Evolutionary conservation across 2,797 vertebrate genomes (phyloP).

Genomic region (Sardinella longiceps): DNA sequence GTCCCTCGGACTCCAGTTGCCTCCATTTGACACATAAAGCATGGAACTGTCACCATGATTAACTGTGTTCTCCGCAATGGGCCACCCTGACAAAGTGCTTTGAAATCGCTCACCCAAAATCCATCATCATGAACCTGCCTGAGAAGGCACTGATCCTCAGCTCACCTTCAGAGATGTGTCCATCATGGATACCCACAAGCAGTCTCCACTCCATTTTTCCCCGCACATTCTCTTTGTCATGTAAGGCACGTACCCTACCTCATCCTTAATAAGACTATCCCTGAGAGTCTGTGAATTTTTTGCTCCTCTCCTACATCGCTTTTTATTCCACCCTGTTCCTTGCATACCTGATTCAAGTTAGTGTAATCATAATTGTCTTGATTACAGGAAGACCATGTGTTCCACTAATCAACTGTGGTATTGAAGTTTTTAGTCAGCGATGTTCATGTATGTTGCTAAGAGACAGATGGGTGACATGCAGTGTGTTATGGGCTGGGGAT

Average conservation of each 20-base stretch:
- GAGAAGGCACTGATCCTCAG: constrained; percentile 42
- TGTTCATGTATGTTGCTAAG: not conserved
- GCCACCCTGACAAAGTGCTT: constrained; percentile 41
- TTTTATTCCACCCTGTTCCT: not conserved
- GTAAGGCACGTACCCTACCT: not conserved
- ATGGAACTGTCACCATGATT: constrained; percentile 60
- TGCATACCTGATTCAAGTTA: not conserved
- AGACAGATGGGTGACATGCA: not conserved
- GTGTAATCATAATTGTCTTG: not conserved
- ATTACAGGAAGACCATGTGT: not conserved
- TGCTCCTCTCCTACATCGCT: not conserved
- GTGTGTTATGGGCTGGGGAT: not conserved
- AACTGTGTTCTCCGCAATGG: constrained; percentile 45
- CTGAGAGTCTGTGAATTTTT: not conserved
- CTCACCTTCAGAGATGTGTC: constrained; percentile 53
- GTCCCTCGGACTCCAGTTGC: constrained; percentile 43
- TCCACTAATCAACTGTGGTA: not conserved
- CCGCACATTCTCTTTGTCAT: not conserved
- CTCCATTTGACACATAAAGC: constrained; percentile 49
- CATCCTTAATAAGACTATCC: not conserved
- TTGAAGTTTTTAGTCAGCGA: not conserved
- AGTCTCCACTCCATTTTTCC: not conserved
- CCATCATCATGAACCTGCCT: constrained; percentile 42
- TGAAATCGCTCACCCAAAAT: constrained; percentile 48
- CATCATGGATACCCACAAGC: not conserved